Evolutionary conservation across 1,140 invertebrate species (phyloP).

Genomic region (Heliconius congener): DNA sequence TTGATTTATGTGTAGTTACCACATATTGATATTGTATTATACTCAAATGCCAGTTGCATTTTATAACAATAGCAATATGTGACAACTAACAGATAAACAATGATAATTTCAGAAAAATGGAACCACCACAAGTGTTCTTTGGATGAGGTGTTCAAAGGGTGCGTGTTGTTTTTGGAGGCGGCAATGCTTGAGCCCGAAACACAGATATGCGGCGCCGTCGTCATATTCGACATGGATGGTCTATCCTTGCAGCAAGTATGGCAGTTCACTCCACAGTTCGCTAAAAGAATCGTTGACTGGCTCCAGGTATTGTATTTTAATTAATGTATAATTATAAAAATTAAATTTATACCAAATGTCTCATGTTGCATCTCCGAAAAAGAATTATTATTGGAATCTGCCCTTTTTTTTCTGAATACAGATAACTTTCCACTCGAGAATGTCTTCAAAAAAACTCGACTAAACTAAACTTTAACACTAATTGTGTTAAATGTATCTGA

Average conservation of each 20-base stretch:
- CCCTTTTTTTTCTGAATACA: too few species aligned
- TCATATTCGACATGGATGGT: conserved; percentile 93
- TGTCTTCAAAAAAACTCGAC: too few species aligned
- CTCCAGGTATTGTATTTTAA: conserved; percentile 83
- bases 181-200: conserved; percentile 90
- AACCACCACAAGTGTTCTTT: conserved; percentile 89
- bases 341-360: not conserved
- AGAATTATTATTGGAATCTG: too few species aligned
- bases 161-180: conserved; percentile 89
- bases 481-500: too few species aligned
- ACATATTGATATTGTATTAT: too few species aligned
- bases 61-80: too few species aligned
- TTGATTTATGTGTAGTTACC: too few species aligned
- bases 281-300: conserved; percentile 91
- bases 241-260: conserved; percentile 89
- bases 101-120: conserved; percentile 86
- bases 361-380: not conserved
- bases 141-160: conserved; percentile 92
- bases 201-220: conserved; percentile 83
- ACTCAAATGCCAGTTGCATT: too few species aligned
- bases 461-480: too few species aligned
- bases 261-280: conserved; percentile 91
- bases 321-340: not conserved
- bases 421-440: too few species aligned
- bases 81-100: too few species aligned